Evolutionary conservation across 2,888 invertebrate species (phyloP).

Genomic region (Phengaris alcon): DNA sequence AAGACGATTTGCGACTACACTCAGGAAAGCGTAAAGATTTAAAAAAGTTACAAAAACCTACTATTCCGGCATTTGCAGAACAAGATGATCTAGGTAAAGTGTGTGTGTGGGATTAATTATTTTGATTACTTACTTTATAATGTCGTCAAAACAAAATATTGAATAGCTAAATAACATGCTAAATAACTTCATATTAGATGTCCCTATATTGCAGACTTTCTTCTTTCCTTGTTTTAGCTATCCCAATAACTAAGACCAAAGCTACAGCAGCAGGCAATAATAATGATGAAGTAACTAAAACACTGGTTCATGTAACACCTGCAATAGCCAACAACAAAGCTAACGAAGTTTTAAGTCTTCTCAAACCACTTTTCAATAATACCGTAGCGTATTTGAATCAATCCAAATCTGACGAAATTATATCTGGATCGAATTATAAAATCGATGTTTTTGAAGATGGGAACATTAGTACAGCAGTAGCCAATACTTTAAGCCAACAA

Average conservation of each 20-base stretch:
- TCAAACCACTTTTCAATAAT: constrained; percentile 37
- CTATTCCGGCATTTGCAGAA: neutral
- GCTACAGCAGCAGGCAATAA: constrained; percentile 51
- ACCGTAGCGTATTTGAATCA: constrained; percentile 38
- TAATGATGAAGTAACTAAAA: neutral
- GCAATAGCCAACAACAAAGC: constrained; percentile 41
- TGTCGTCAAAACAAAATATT: no score
- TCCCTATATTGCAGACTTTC: neutral
- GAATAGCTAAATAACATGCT: no score
- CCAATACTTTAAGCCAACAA: constrained; percentile 36
- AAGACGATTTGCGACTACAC: neutral
- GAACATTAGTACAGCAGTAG: constrained; percentile 52
- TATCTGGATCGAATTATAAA: constrained; percentile 50
- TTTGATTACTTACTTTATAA: no score
- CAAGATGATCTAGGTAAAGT: neutral
- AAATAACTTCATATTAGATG: no score
- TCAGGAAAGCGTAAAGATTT: neutral
- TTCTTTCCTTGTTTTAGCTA: neutral
- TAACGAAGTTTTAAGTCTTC: constrained; percentile 41
- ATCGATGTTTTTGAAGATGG: constrained; percentile 54
- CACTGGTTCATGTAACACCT: neutral
- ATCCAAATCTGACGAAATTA: constrained; percentile 40
- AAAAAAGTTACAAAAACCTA: neutral
- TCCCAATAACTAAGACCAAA: constrained; percentile 36
- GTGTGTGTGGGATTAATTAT: no score